Evolutionary conservation across 1,140 invertebrate species (phyloP), one percentile per base, ranked within the genome.

Genomic region (Limonius californicus): DNA sequence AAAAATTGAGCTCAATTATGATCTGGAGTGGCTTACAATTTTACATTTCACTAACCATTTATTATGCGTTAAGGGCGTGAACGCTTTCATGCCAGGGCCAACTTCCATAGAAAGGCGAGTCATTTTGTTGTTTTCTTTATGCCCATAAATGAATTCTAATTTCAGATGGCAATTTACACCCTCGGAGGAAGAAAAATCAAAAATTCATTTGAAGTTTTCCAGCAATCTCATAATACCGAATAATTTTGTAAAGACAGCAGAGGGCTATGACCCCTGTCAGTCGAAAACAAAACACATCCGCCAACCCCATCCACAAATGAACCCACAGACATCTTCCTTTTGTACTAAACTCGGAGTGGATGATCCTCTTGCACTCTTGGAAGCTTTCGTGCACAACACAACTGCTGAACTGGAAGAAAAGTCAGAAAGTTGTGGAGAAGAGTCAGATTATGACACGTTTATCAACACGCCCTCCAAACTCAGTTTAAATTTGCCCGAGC

Each of bases 1-100:
- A 57, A 76, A 82, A 54, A 75, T 89, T 43, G 77, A 83, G 61
- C 74, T 98, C 9, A 81, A 84, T 55, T 90, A 97, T 75, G 96
- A 99, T 80, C 77, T 88, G n/a, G 95, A 98, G 80, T 99, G 97
- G 97, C 77, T 99, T 18, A 85, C 88, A 18, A 86, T 98, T 70
- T 80, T 99, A 20, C 86, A 86, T 72, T 83, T 85, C 47, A 98
- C 95, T 0, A 93, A 98, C 83, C 90, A 97, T 79, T 81, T 98
- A 19, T 74, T 95, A 20, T 89, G 84, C 73, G 83, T 92, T 0
- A 89, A 87, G 71, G 83, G 79, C 66, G 76, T 77, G 6, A 81
- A 81, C 27, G 83, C 85, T 61, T 94, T 90, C 71, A 87, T 97
- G 84, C 94, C 94, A 12, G 90, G 89, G 12, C 84, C 86, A 32